Evolutionary conservation across 2,113 vertebrate species (phyloP).

Genomic region (Epinephelus cyanopodus): DNA sequence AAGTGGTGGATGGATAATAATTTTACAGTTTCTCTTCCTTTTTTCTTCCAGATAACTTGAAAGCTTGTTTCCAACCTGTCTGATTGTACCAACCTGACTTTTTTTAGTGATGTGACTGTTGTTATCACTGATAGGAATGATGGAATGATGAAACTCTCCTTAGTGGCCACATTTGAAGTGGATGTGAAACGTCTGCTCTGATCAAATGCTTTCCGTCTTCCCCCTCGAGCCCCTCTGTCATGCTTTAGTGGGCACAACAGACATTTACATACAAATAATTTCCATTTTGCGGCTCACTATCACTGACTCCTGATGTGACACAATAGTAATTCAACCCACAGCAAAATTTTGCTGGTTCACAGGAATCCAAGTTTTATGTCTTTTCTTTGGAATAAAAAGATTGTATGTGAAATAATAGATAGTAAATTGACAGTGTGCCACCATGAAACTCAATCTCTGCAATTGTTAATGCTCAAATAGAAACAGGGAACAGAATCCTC

Average conservation of each 20-base stretch:
- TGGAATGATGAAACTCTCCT: not conserved
- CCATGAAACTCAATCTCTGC: not conserved
- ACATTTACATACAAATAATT: not conserved
- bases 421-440: not conserved
- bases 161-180: not conserved
- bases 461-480: not conserved
- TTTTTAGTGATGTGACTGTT: not conserved
- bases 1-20: not conserved
- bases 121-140: not conserved
- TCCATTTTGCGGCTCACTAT: not conserved
- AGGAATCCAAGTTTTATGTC: not conserved
- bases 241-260: not conserved
- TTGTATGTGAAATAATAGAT: not conserved
- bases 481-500: not conserved
- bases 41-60: not conserved
- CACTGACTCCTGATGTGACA: not conserved
- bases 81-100: not conserved
- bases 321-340: not conserved
- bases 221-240: not conserved
- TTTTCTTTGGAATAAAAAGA: not conserved
- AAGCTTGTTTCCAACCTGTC: too few relatives aligned
- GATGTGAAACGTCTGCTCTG: not conserved
- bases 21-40: too few relatives aligned
- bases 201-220: not conserved
- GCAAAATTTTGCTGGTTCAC: too few relatives aligned